Conservation (phyloP, 2,888 invertebrate genomes). For the Monopis laevigella region DNA sequence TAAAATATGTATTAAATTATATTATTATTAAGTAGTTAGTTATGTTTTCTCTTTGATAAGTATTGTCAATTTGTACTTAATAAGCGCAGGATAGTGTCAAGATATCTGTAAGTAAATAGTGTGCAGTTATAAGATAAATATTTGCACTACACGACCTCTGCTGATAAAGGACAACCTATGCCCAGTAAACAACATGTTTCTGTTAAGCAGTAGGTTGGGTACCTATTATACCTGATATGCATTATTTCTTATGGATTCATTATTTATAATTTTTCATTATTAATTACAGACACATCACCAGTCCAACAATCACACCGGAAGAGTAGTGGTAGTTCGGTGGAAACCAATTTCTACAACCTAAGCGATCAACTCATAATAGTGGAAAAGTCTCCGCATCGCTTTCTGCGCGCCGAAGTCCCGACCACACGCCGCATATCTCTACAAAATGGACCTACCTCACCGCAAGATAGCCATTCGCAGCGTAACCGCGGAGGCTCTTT, state of each 20-base stretch:
- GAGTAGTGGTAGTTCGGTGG: slow-evolving; percentile 70
- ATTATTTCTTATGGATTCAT: not conserved
- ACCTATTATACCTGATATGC: not conserved
- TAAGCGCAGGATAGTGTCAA: too few relatives aligned
- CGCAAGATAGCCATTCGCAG: slow-evolving; percentile 58
- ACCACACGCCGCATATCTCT: slow-evolving; percentile 52
- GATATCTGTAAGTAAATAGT: slow-evolving; percentile 4
- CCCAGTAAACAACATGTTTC: not conserved
- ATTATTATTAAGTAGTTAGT: too few relatives aligned
- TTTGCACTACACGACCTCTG: slow-evolving; percentile 5
- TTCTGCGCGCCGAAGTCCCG: slow-evolving; percentile 47
- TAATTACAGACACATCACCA: slow-evolving; percentile 71
- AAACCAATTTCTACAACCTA: slow-evolving; percentile 75
- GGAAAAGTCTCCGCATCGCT: slow-evolving; percentile 63
- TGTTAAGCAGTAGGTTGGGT: not conserved
- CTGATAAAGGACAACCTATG: slow-evolving; percentile 3
- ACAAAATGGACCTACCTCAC: slow-evolving; percentile 48
- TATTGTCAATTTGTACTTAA: too few relatives aligned
- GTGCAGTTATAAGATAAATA: slow-evolving; percentile 9
- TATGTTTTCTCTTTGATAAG: too few relatives aligned
- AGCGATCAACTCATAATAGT: slow-evolving; percentile 68
- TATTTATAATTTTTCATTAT: not conserved
- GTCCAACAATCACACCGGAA: slow-evolving; percentile 70
- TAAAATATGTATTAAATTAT: too few relatives aligned
- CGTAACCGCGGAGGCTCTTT: slow-evolving; percentile 58